Percentiles rank a stretch among this genome's conserved stretches.
Evolutionary conservation across 2,113 vertebrate genomes (phyloP).

Genomic region (Alligator sinensis): DNA sequence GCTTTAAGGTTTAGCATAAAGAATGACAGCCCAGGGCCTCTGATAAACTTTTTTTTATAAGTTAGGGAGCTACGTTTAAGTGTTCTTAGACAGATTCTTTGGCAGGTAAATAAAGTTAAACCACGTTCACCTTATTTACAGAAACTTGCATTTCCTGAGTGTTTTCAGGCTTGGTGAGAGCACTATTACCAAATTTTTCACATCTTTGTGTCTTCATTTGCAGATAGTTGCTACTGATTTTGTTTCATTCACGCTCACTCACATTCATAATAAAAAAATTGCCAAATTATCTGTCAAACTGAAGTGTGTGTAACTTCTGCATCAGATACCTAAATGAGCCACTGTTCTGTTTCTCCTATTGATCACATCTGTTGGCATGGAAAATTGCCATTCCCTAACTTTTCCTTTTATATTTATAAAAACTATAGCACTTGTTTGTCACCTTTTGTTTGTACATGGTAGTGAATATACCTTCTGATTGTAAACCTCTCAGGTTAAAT

Average conservation of each 20-base stretch:
- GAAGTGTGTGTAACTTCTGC: slow-evolving; percentile 67
- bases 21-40: slow-evolving; percentile 74
- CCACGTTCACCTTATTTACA: slow-evolving; percentile 66
- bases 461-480: slow-evolving; percentile 43
- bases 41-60: slow-evolving; percentile 65
- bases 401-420: slow-evolving; percentile 7
- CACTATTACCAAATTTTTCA: slow-evolving; percentile 65
- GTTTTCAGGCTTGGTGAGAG: slow-evolving; percentile 74
- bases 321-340: slow-evolving; percentile 40
- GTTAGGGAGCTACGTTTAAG: slow-evolving; percentile 76
- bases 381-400: slow-evolving; percentile 43
- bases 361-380: slow-evolving; percentile 59
- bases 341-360: slow-evolving; percentile 42
- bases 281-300: slow-evolving; percentile 79
- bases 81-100: slow-evolving; percentile 75
- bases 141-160: slow-evolving; percentile 71
- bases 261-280: slow-evolving; percentile 81
- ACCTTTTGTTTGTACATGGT: slow-evolving; percentile 7
- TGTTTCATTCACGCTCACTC: slow-evolving; percentile 71
- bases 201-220: slow-evolving; percentile 73
- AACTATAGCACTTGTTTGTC: slow-evolving; percentile 56
- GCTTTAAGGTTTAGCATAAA: slow-evolving; percentile 45
- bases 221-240: slow-evolving; percentile 77
- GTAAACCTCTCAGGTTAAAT: slow-evolving; percentile 63
- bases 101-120: slow-evolving; percentile 71